Conservation (phyloP, 2,113 vertebrate species). For the Thamnophis sirtalis region DNA sequence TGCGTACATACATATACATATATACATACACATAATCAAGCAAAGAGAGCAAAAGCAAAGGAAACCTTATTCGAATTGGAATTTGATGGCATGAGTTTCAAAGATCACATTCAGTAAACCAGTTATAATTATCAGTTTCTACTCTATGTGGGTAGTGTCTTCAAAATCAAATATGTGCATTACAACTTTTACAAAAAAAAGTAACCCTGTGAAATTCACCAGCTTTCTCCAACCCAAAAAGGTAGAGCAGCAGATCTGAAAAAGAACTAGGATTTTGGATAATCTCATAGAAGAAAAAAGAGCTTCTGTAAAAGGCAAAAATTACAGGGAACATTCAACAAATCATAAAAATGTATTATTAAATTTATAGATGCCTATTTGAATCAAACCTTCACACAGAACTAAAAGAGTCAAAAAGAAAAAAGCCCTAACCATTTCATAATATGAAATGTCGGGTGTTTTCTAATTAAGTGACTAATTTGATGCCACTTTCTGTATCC, state of each 20-base stretch:
- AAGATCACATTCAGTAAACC: background rate
- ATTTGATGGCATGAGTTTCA: background rate
- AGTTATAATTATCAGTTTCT: background rate
- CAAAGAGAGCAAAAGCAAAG: background rate
- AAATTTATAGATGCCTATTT: background rate
- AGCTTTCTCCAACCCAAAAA: background rate
- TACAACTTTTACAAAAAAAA: background rate
- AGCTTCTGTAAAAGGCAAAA: background rate
- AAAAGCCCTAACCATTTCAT: background rate
- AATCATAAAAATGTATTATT: background rate
- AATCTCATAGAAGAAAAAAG: background rate
- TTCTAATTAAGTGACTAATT: background rate
- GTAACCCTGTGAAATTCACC: background rate
- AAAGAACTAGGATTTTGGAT: background rate
- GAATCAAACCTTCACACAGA: background rate
- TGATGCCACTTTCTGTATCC: background rate
- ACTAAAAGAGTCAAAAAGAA: background rate
- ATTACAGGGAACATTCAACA: background rate
- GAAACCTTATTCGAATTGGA: background rate
- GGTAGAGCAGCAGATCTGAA: background rate
- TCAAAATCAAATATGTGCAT: background rate
- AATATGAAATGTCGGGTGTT: background rate
- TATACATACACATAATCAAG: background rate
- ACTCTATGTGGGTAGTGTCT: background rate
- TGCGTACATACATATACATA: background rate